Evolutionary conservation across 2,797 vertebrate genomes (phyloP), one percentile per base, ranked within the genome.

Genomic region (Melopsittacus undulatus): DNA sequence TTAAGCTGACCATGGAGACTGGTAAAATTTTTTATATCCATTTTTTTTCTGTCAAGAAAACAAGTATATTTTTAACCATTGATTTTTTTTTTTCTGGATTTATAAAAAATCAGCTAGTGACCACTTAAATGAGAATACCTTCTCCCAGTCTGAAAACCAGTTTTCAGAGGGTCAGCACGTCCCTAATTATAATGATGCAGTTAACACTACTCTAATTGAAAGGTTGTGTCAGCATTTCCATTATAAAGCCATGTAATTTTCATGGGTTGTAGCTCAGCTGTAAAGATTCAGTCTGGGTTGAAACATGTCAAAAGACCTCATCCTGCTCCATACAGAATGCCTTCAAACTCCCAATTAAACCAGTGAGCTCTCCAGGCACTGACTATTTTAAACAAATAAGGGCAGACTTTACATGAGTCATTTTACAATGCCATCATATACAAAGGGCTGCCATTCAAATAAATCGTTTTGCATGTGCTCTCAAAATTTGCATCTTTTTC

Each of bases 171-270:
- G 89, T 96, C 94, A 97, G 54, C 3, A n/a, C 51, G 4, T 97
- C 85, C 86, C 64, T 97, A 96, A 96, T 95, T 96, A 95, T 93
- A 93, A 95, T 80, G 89, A 81, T 74, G 76, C 87, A 85, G 67
- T 95, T 92, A 96, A 77, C 76, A 94, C 61, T 85, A 89, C 66
- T 89, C 70, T 96, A 95, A 96, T 92, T 97, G 95, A 97, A 97
- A 97, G 86, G 93, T 96, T 97, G 94, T 97, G 93, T 97, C 96
- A 96, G 93, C 96, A 96, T 95, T 97, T 97, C 96, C 83, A 93
- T 96, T 96, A 96, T 92, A 96, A 97, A 91, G 85, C 83, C 75
- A 73, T 96, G 90, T 95, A n/a, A n/a, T 97, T 97, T 95, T 97
- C 87, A 94, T 94, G 87, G 87, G 87, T 91, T 95, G 87, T 97